Conservation (phyloP, 2,797 vertebrate genomes). For the Picus viridis region DNA sequence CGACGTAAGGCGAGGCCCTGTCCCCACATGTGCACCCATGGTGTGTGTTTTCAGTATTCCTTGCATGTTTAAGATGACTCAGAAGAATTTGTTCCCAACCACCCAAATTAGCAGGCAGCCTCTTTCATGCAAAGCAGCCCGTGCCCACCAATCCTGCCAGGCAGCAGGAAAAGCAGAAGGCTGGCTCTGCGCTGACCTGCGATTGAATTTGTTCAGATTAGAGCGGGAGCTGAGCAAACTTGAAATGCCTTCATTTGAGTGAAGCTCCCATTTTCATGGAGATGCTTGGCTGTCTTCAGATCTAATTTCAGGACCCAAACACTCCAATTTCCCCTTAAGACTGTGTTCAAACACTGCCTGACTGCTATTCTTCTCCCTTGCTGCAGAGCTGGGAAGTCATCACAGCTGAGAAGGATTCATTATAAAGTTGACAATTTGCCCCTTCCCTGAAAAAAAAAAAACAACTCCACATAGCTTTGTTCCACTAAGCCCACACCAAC, state of each 20-base stretch:
- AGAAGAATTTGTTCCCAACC: neutral
- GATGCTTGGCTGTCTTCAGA: conserved; percentile 21
- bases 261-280: conserved; percentile 27
- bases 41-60: neutral
- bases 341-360: conserved; percentile 48
- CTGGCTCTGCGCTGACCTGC: neutral
- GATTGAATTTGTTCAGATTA: conserved; percentile 5
- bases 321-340: conserved; percentile 42
- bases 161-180: neutral
- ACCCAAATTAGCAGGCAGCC: neutral
- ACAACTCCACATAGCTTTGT: neutral
- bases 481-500: neutral
- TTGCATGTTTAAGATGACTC: neutral
- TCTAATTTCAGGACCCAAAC: conserved; percentile 52
- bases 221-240: neutral
- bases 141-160: neutral
- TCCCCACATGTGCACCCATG: neutral
- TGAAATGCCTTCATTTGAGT: conserved; percentile 2
- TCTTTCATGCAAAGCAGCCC: neutral
- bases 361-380: conserved; percentile 7
- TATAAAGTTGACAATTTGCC: conserved; percentile 48
- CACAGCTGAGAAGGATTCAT: neutral
- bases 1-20: neutral
- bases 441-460: conserved; percentile 26
- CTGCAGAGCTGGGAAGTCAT: conserved; percentile 26